A percentile compares a stretch with the other conserved stretches of the same genome.
These are phyloP conservation scores for Heliconius ismenius DNA, from an alignment of 2,888 invertebrate genomes.

Conservation along the genomic window DNA sequence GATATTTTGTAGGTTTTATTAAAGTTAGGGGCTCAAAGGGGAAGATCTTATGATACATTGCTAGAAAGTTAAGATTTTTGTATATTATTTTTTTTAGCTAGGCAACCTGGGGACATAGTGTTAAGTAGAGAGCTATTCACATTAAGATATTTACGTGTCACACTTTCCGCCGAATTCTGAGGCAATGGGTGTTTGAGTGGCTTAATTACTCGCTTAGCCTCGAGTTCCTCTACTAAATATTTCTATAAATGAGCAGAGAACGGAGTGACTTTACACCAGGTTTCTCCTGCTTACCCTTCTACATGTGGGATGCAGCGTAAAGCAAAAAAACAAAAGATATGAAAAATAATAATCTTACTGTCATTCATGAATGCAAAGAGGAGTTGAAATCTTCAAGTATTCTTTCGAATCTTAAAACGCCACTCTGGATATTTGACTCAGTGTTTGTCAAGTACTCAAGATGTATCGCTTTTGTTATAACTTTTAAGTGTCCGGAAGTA, in stretches of 20 bases:
- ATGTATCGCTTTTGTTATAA: constrained; percentile 17
- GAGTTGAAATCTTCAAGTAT: constrained; percentile 14
- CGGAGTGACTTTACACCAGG: background rate
- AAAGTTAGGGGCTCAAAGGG: too few relatives aligned
- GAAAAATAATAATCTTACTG: background rate
- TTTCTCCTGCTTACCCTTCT: background rate
- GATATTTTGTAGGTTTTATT: too few relatives aligned
- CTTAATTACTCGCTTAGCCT: too few relatives aligned
- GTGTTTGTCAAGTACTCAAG: constrained; percentile 13
- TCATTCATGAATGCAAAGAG: background rate
- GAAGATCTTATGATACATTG: too few relatives aligned
- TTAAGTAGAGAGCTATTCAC: too few relatives aligned
- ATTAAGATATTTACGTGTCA: too few relatives aligned
- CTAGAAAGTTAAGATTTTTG: too few relatives aligned
- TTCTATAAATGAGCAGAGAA: background rate
- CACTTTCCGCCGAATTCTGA: too few relatives aligned
- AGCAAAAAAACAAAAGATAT: background rate
- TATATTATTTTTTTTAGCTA: too few relatives aligned
- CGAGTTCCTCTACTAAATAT: too few relatives aligned
- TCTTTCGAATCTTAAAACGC: background rate
- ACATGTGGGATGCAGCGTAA: background rate
- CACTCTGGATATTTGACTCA: constrained; percentile 7
- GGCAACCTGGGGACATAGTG: too few relatives aligned
- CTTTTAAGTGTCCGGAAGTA: constrained; percentile 5
- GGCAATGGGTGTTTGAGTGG: too few relatives aligned